Conservation (phyloP, 2,888 invertebrate genomes). For the Emmelina monodactyla region DNA sequence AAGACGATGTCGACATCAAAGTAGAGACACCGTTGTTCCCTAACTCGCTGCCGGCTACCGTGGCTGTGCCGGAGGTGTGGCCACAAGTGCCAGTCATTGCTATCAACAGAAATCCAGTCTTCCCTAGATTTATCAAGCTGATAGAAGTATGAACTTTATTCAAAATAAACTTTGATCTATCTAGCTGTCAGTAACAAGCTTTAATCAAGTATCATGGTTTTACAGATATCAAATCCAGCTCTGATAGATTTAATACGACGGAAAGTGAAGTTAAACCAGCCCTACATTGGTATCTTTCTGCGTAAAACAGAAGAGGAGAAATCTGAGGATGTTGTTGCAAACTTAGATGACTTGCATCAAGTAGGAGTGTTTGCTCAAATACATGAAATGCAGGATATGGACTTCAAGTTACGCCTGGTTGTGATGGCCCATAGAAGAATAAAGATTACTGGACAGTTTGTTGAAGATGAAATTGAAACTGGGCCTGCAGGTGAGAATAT, state of each 20-base stretch:
- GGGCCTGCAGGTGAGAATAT: conserved; percentile 55
- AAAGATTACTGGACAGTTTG: conserved; percentile 78
- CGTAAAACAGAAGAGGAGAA: conserved; percentile 91
- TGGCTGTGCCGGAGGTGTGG: conserved; percentile 95
- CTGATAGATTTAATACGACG: conserved; percentile 89
- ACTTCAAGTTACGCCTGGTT: conserved; percentile 87
- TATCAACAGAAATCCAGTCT: conserved; percentile 92
- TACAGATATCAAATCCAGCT: conserved; percentile 82
- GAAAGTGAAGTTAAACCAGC: conserved; percentile 95
- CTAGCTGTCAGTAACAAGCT: background rate
- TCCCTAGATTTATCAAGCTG: conserved; percentile 97
- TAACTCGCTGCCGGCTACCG: conserved; percentile 80
- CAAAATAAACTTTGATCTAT: conserved; percentile 2
- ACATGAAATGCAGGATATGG: conserved; percentile 95
- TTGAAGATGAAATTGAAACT: conserved; percentile 74
- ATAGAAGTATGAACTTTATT: conserved; percentile 74
- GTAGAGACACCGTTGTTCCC: conserved; percentile 55
- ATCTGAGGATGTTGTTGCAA: conserved; percentile 80
- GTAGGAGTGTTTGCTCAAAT: conserved; percentile 98
- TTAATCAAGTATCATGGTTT: conserved; percentile 12
- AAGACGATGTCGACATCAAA: conserved; percentile 39
- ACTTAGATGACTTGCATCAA: conserved; percentile 83
- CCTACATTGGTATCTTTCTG: conserved; percentile 96
- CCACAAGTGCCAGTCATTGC: conserved; percentile 96
- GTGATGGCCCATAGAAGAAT: conserved; percentile 94